Conservation (phyloP, 2,888 invertebrate genomes). For the Abscondita cerata region DNA sequence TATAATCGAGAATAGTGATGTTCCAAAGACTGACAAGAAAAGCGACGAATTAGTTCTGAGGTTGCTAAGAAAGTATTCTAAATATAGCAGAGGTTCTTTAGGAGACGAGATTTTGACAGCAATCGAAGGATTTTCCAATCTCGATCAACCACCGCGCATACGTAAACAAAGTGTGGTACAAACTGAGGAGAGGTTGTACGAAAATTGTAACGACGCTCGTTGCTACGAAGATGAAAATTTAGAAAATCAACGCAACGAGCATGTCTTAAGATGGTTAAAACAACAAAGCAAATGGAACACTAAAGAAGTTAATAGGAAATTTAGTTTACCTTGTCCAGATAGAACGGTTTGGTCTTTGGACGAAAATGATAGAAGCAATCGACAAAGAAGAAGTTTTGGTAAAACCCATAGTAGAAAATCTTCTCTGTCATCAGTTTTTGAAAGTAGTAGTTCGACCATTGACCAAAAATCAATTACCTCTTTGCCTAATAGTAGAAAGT, state of each 20-base stretch:
- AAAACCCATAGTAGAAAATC: constrained; percentile 34
- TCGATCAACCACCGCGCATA: constrained; percentile 31
- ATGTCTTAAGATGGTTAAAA: constrained; percentile 57
- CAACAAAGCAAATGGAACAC: constrained; percentile 50
- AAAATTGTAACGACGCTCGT: constrained; percentile 51
- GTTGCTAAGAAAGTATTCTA: constrained; percentile 58
- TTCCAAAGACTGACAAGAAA: constrained; percentile 50
- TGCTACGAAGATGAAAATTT: constrained; percentile 45
- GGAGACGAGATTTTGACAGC: constrained; percentile 56
- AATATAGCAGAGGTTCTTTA: constrained; percentile 55
- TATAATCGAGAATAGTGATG: constrained; percentile 31
- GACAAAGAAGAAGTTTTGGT: constrained; percentile 49
- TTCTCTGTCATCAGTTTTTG: constrained; percentile 32
- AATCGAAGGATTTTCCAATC: constrained; percentile 47
- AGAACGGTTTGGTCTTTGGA: constrained; percentile 13
- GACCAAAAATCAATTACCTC: neutral
- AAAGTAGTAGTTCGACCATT: constrained; percentile 28
- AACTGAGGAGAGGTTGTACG: constrained; percentile 55
- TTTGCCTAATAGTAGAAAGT: constrained; percentile 16
- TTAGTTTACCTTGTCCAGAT: constrained; percentile 26
- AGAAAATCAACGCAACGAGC: constrained; percentile 56
- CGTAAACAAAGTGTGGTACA: constrained; percentile 54
- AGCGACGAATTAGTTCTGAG: constrained; percentile 57
- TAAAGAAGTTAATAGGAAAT: constrained; percentile 21
- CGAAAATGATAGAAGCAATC: constrained; percentile 31